Base-by-base conservation (phyloP, 1,140 invertebrate species). In the Liolophura sinensis region DNA sequence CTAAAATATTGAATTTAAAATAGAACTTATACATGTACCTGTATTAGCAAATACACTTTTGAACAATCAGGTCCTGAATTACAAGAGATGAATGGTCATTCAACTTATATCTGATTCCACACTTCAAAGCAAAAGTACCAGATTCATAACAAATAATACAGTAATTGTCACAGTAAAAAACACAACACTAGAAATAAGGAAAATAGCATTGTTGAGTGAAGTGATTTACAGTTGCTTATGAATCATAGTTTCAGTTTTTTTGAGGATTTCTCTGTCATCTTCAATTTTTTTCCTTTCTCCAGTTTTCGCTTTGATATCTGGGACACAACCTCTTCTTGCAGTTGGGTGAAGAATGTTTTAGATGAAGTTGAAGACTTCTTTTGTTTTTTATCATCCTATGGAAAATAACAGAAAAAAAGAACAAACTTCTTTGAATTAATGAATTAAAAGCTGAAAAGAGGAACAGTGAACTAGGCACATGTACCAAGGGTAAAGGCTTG, bases 381-480 rank as follows among this genome's bases (percentile, higher is more conserved):
- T 18, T 64, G 52, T 31, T 70, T 57, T 27, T 66, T 69, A n/a
- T 74, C 72, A 50, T 66, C 69, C 77, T 77, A 67, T 24, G 71
- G 67, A 46, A 51, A 47, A 72, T 18, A 69, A 56, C 9, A 49
- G 63, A 31, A 52, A 11, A 12, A n/a, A 25, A 61, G n/a, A 20
- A 54, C 3, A 54, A 54, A 5, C 31, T 40, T 75, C 51, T 86
- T 82, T 50, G 88, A 85, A 48, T 59, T 56, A 57, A 58, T 56
- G n/a, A n/a, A n/a, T n/a, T n/a, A n/a, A n/a, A n/a, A n/a, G n/a
- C n/a, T n/a, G n/a, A n/a, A n/a, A n/a, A n/a, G n/a, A n/a, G n/a
- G n/a, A n/a, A n/a, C n/a, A n/a, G n/a, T n/a, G n/a, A n/a, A n/a
- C n/a, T n/a, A n/a, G n/a, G n/a, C n/a, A n/a, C n/a, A n/a, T n/a